Percentiles rank a stretch among this genome's conserved stretches.
These are phyloP conservation scores for Oscheius sp. DNA, from an alignment of 1,140 invertebrate species.

Conservation along the genomic window DNA sequence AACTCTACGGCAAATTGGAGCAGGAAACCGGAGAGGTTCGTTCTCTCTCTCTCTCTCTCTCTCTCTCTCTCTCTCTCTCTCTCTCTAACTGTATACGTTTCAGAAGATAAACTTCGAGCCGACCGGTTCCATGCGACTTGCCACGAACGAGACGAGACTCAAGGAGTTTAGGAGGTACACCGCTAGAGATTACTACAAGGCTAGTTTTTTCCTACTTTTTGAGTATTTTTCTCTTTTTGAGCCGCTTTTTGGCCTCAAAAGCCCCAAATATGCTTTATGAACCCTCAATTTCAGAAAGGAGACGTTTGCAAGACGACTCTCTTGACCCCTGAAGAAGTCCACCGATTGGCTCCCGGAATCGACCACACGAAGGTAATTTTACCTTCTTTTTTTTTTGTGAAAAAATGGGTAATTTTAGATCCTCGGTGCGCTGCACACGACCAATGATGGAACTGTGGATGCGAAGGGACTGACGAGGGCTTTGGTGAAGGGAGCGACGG, in stretches of 20 bases:
- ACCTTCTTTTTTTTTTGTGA: neutral
- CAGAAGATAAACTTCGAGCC: conserved; percentile 41
- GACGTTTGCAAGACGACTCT: conserved; percentile 50
- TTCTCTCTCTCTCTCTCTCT: too few species aligned
- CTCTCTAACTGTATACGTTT: too few species aligned
- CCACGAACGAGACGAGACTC: conserved; percentile 36
- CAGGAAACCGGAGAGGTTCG: conserved; percentile 53
- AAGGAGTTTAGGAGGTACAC: conserved; percentile 36
- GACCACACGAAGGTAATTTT: conserved; percentile 42
- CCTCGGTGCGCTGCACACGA: conserved; percentile 37
- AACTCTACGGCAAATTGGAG: conserved; percentile 52
- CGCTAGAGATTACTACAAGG: conserved; percentile 51
- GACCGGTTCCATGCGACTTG: conserved; percentile 40
- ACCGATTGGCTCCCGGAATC: conserved; percentile 58
- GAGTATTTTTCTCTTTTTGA: neutral
- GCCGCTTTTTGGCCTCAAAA: neutral
- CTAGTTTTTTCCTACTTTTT: too few species aligned
- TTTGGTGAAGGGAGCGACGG: conserved; percentile 32
- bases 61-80: too few species aligned
- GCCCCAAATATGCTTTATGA: neutral
- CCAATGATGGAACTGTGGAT: conserved; percentile 24
- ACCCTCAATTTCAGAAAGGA: conserved; percentile 25
- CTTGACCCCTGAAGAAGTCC: conserved; percentile 60
- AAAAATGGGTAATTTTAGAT: conserved; percentile 14
- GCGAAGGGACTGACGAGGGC: conserved; percentile 21